Evolutionary conservation across 92 coral and sea anemone species (phyloP).

Genomic region (Epizoanthus fatuus): DNA sequence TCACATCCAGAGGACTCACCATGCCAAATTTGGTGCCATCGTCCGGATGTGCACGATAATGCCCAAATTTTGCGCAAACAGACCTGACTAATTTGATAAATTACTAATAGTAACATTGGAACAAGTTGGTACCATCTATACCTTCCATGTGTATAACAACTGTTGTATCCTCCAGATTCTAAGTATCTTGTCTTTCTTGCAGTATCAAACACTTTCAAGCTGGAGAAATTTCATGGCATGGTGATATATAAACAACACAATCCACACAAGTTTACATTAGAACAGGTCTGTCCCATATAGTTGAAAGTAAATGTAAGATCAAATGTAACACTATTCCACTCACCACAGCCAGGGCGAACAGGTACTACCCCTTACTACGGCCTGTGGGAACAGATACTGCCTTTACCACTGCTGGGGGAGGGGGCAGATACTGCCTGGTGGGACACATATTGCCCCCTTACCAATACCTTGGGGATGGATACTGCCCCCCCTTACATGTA

Average conservation of each 20-base stretch:
- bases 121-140: too few species aligned
- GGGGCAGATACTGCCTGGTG: not conserved
- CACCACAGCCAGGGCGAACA: too few species aligned
- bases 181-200: conserved; percentile 8
- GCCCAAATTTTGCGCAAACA: too few species aligned
- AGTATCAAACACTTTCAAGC: conserved; percentile 97
- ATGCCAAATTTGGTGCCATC: too few species aligned
- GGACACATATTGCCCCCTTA: not conserved
- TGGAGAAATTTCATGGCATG: conserved; percentile 95
- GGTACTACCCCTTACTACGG: not conserved
- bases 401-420: not conserved
- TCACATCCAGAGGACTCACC: too few species aligned
- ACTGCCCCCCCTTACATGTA: too few species aligned
- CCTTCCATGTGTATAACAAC: too few species aligned
- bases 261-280: conserved; percentile 82
- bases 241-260: conserved; percentile 87
- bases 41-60: too few species aligned
- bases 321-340: not conserved
- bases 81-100: too few species aligned
- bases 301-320: not conserved
- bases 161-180: too few species aligned
- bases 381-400: conserved; percentile 14
- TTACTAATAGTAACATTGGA: too few species aligned
- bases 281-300: conserved; percentile 63
- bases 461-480: too few species aligned